Evolutionary conservation across 2,888 invertebrate species (phyloP), one percentile per base, ranked within the genome.

Genomic region (Caenorhabditis becei): DNA sequence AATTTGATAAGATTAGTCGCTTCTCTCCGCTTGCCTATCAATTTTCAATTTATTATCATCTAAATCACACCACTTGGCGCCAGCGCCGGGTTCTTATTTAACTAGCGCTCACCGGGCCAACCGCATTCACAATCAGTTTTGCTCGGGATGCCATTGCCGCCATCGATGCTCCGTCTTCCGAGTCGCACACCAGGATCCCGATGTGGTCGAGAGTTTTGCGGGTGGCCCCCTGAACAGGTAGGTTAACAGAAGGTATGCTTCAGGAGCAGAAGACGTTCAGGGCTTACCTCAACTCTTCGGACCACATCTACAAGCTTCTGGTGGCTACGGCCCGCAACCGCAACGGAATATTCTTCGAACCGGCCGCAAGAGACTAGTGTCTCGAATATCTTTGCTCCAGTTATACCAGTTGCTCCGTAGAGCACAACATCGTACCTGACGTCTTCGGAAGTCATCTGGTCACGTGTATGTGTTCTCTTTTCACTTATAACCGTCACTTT

Each of bases 391-490:
- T 94, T 94, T 91, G 95, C 94, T 1, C 97, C 98, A 0, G 97
- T 97, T 92, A 95, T 97, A 26, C 97, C 97, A 0, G 95, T 95
- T 0, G 97, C 97, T 23, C 97, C 97, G 91, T 97, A 97, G 88
- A 98, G 94, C 5, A 98, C 93, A 5, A 97, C 90, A 92, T 97
- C 96, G 63, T 63, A 61, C n/a, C 58, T 47, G n/a, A 7, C 49
- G 20, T 2, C 49, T 49, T 49, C 49, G 2, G 49, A 49, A 49
- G 18, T 4, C 49, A 49, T 49, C 49, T n/a, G 3, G 49, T 14
- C 49, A 14, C 49, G 18, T 49, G 20, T 49, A n/a, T 3, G 3
- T 10, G 18, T 44, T 20, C 18, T 2, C 3, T 49, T 49, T 20
- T 11, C 23, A 7, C 20, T 18, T 49, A 41, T 41, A 41, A 41